phyloP scores from a whole-genome alignment of 2,888 invertebrate species.

The Drosophila histrio region DNA sequence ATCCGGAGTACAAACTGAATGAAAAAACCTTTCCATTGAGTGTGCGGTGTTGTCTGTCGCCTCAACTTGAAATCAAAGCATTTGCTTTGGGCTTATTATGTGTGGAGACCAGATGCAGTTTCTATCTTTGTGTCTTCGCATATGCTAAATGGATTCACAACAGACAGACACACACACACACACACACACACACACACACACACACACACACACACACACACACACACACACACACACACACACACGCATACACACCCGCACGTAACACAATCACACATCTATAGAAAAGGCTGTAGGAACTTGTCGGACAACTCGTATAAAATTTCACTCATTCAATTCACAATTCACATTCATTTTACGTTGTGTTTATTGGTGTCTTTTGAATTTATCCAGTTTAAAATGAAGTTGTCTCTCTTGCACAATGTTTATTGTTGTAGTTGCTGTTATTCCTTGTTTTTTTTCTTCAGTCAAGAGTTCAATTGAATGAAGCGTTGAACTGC shows the following conservation, averaged over 20 bases:
- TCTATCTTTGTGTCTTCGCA: conserved; percentile 31
- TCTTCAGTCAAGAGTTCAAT: conserved; percentile 31
- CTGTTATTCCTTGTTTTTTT: not conserved
- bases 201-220: not conserved
- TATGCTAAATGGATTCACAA: conserved; percentile 54
- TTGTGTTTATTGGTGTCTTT: conserved; percentile 66
- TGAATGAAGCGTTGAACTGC: conserved; percentile 53
- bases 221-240: not conserved
- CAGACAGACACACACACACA: not conserved
- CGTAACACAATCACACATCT: not conserved
- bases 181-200: no score
- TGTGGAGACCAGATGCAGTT: conserved; percentile 40
- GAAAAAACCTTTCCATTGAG: not conserved
- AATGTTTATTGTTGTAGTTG: conserved; percentile 11
- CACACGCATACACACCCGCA: no score
- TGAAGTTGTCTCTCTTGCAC: conserved; percentile 34
- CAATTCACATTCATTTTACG: conserved; percentile 57
- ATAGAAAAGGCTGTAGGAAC: conserved; percentile 2
- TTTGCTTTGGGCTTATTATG: conserved; percentile 67
- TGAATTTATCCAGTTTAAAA: conserved; percentile 51
- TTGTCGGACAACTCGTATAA: conserved; percentile 33
- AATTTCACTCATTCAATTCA: conserved; percentile 67
- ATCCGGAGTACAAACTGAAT: conserved; percentile 2
- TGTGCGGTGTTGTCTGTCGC: conserved; percentile 11
- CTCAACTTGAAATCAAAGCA: conserved; percentile 64